Evolutionary conservation across 2,888 invertebrate species (phyloP).

Genomic region (Morinoia aosen): DNA sequence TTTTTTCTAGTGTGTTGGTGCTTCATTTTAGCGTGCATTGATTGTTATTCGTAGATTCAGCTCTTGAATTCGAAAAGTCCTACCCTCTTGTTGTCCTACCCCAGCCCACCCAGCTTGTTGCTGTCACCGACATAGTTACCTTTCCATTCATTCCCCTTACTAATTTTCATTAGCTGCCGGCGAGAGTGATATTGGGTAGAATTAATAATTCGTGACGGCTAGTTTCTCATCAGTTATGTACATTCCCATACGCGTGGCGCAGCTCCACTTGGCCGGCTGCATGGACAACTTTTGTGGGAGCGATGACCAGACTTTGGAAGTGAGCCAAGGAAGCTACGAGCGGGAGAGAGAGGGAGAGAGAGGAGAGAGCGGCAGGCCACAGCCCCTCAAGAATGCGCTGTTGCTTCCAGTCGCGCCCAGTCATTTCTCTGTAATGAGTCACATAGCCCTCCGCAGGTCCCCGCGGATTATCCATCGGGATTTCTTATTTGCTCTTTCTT

Average conservation of each 20-base stretch:
- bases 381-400: neutral
- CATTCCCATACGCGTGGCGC: neutral
- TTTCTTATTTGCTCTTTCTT: neutral
- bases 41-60: too few species aligned
- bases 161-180: neutral
- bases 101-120: neutral
- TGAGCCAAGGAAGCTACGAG: neutral
- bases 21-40: too few species aligned
- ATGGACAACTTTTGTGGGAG: neutral
- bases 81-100: too few species aligned
- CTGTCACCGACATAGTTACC: neutral
- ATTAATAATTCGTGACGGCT: neutral
- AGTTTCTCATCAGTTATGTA: neutral
- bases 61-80: neutral
- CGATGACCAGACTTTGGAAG: conserved; percentile 3
- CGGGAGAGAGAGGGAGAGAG: neutral
- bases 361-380: neutral
- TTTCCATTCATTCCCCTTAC: neutral
- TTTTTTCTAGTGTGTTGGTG: too few species aligned
- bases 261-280: neutral
- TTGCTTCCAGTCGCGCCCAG: conserved; percentile 4
- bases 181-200: neutral
- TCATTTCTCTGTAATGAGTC: neutral
- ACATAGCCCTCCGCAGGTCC: neutral
- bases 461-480: neutral